These are phyloP conservation scores for Hippolais icterina DNA, from an alignment of 2,113 vertebrate genomes.

Conservation along the genomic window DNA sequence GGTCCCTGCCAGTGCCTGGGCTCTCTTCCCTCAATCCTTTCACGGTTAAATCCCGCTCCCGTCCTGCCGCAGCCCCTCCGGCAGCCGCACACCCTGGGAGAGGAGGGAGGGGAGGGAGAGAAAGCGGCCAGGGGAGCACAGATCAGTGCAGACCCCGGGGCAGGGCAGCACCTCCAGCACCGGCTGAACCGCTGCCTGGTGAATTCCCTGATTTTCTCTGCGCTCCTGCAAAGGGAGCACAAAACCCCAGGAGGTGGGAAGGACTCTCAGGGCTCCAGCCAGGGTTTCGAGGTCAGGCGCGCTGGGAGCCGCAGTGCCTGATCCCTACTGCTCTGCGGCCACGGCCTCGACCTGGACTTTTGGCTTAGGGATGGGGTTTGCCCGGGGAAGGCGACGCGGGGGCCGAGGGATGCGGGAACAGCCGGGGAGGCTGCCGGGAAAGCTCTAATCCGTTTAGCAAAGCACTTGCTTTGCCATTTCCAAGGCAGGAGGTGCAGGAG, in stretches of 20 bases:
- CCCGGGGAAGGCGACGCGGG: not conserved
- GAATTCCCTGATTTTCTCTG: not conserved
- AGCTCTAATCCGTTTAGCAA: conserved; percentile 54
- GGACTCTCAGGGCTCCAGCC: not conserved
- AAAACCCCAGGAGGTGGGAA: not conserved
- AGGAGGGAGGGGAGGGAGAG: not conserved
- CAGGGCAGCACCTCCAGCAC: not conserved
- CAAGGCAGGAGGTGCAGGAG: not conserved
- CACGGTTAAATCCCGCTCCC: not conserved
- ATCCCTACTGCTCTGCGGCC: not conserved
- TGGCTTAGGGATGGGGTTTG: not conserved
- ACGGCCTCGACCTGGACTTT: not conserved
- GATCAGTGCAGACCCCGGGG: rapidly evolving
- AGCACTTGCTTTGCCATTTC: conserved; percentile 16
- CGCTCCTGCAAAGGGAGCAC: not conserved
- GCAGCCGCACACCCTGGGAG: not conserved
- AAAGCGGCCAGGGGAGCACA: rapidly evolving
- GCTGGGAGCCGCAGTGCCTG: not conserved
- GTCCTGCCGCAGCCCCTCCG: not conserved
- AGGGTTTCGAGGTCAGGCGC: rapidly evolving
- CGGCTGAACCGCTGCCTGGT: rapidly evolving
- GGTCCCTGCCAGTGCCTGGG: not conserved
- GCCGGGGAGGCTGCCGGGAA: not conserved
- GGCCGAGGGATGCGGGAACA: not conserved
- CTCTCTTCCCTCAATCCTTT: not conserved